phyloP scores from a whole-genome alignment of 2,888 invertebrate genomes.

The Acanthosepion esculentum region DNA sequence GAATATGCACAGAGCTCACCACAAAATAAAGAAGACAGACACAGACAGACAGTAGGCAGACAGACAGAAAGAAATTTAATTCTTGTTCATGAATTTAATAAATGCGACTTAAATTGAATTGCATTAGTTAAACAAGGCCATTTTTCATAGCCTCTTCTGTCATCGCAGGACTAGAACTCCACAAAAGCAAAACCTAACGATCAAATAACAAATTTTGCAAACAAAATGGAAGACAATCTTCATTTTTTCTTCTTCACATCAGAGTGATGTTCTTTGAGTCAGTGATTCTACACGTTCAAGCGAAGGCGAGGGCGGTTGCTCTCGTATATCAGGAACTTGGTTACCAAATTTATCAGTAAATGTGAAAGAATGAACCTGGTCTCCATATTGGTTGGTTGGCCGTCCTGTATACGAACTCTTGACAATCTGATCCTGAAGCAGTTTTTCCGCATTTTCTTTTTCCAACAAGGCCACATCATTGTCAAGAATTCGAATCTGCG shows the following conservation, averaged over 20 bases:
- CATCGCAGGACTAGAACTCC: neutral
- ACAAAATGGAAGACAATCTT: neutral
- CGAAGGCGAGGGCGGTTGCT: neutral
- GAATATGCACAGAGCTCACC: too few relatives aligned
- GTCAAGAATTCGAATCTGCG: neutral
- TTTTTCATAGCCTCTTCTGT: neutral
- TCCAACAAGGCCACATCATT: neutral
- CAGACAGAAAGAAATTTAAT: too few relatives aligned
- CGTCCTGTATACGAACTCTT: fast-evolving
- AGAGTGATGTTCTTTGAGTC: neutral
- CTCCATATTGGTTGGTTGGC: neutral
- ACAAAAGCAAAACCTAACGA: neutral
- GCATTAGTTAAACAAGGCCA: neutral
- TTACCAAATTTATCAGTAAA: neutral
- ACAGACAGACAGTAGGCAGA: too few relatives aligned
- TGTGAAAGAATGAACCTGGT: neutral
- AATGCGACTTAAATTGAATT: too few relatives aligned
- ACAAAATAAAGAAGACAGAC: too few relatives aligned
- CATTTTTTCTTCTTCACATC: neutral
- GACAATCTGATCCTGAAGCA: neutral
- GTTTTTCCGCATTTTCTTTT: neutral
- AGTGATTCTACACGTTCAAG: neutral
- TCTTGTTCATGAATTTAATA: too few relatives aligned
- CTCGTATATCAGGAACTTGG: neutral
- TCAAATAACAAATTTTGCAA: neutral